Evolutionary conservation across 1,140 invertebrate genomes (phyloP).

Genomic region (Octopus sinensis): DNA sequence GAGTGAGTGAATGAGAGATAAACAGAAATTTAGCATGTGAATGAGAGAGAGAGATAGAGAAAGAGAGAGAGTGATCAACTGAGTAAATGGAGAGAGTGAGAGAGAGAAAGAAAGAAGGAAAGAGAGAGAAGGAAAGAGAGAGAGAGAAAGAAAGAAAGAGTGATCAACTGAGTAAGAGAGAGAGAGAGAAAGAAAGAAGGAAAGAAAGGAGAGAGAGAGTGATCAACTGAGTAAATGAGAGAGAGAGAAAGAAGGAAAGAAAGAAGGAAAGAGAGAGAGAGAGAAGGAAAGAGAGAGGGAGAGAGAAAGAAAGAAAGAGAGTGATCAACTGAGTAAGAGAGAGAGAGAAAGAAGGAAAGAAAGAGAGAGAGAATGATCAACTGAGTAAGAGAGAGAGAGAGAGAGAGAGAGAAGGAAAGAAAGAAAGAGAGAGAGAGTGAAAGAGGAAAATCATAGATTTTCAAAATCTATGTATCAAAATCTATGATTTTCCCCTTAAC

Average conservation of each 20-base stretch:
- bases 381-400: background rate
- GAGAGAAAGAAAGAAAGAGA: background rate
- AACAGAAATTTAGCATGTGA: background rate
- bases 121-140: background rate
- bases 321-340: background rate
- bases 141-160: background rate
- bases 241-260: background rate
- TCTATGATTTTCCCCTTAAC: too few species aligned
- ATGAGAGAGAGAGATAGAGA: background rate
- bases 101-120: background rate
- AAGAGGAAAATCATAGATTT: background rate
- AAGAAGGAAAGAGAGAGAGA: background rate
- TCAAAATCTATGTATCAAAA: too few species aligned
- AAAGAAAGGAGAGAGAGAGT: background rate
- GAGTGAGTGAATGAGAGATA: background rate
- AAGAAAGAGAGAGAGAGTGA: background rate
- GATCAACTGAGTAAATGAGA: background rate
- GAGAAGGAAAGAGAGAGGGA: background rate
- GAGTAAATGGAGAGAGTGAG: background rate
- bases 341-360: background rate
- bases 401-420: background rate
- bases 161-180: background rate
- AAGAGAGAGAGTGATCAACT: background rate
- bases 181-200: background rate
- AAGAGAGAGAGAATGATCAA: background rate